Evolutionary conservation across 2,888 invertebrate genomes (phyloP), one percentile per base, ranked within the genome.

Genomic region (Cataglyphis livida): DNA sequence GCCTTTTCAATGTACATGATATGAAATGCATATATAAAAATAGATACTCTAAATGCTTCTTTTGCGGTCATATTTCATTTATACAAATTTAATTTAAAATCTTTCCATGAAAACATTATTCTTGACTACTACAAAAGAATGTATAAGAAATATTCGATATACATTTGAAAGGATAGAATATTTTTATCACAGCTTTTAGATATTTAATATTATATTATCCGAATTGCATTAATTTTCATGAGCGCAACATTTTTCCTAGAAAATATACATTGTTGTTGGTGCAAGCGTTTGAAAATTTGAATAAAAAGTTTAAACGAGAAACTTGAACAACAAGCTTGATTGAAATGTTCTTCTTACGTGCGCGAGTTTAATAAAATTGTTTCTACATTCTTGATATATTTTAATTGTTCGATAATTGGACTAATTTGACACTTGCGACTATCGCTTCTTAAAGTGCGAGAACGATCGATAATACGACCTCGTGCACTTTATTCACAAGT

Each of bases 401-500:
- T 51, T 7, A 51, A 51, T 51, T 51, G 18, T 1, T 5, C n/a
- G n/a, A n/a, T 51, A 71, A 61, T 79, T 59, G 9, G 18, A 71
- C 5, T 54, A 21, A 71, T 57, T 76, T 61, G 44, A 12, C 44
- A 61, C 18, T 79, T 38, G 44, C 32, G 71, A 79, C 21, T 32
- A 35, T 54, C 15, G 32, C 10, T 25, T 25, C 59, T 59, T 12
- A 71, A 61, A 78, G 66, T 4, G 18, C n/a, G 62, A 73, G 62
- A 79, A 68, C 73, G 54, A 88, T 85, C 83, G 78, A 87, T 89
- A 61, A 71, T 12, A 79, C 59, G 74, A 74, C 57, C 61, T 81
- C 64, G 62, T 75, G 38, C 51, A 70, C 44, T 85, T 83, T 78
- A 73, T 79, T 85, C 54, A 28, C 18, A 21, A 73, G 57, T 81